Percentiles rank a stretch among this genome's conserved stretches.
Conservation (phyloP, 2,797 vertebrate genomes). For the Sebastes cheni region DNA sequence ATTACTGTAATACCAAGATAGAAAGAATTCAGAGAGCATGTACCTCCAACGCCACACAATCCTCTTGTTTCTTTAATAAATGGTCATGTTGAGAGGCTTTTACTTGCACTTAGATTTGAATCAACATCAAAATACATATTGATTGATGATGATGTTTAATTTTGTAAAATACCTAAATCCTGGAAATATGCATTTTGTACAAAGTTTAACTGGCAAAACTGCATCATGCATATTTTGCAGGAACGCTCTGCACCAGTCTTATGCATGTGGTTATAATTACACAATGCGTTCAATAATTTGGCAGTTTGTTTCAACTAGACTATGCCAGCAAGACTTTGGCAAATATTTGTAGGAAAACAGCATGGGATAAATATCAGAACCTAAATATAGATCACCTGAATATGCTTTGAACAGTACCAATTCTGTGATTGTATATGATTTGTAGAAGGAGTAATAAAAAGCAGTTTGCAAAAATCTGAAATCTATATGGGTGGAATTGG, state of each 20-base stretch:
- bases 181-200: not conserved
- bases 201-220: not conserved
- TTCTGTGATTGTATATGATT: not conserved
- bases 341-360: not conserved
- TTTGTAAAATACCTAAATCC: not conserved
- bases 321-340: not conserved
- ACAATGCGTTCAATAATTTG: not conserved
- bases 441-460: not conserved
- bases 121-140: not conserved
- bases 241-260: not conserved
- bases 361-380: not conserved
- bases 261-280: not conserved
- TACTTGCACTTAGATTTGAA: not conserved
- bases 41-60: not conserved
- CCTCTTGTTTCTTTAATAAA: constrained; percentile 5
- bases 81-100: not conserved
- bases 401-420: not conserved
- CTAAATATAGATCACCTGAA: not conserved
- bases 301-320: not conserved
- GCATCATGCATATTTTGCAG: not conserved
- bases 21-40: not conserved
- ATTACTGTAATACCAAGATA: not conserved
- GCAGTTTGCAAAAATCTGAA: not conserved
- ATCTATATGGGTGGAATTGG: not conserved
- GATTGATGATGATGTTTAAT: not conserved